phyloP scores from a whole-genome alignment of 2,113 vertebrate genomes.

The Myotis lucifugus region DNA sequence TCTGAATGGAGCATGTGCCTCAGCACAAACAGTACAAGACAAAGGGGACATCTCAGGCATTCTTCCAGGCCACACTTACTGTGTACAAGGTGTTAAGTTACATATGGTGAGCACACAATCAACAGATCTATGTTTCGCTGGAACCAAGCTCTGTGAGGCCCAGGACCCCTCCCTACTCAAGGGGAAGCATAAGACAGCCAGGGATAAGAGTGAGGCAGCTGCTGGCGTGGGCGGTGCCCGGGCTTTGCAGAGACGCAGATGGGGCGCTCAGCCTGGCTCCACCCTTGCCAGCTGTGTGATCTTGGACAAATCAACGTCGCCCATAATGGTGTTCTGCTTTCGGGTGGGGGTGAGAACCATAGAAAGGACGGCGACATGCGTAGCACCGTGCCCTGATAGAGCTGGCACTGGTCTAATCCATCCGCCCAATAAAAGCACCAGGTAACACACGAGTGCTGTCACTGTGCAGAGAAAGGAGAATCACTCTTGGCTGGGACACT shows the following conservation, averaged over 20 bases:
- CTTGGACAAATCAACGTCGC: not conserved
- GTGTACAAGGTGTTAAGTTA: not conserved
- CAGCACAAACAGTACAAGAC: not conserved
- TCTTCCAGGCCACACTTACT: not conserved
- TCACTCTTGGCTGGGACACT: not conserved
- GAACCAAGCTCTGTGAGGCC: not conserved
- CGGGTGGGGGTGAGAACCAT: not conserved
- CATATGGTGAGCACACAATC: not conserved
- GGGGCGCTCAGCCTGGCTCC: not conserved
- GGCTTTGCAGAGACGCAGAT: not conserved
- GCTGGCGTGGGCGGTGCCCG: not conserved
- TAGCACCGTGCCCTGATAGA: not conserved
- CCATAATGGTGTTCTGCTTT: not conserved
- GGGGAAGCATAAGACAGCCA: not conserved
- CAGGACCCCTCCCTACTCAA: not conserved
- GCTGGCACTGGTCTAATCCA: not conserved
- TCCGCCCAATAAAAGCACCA: not conserved
- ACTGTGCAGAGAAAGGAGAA: not conserved
- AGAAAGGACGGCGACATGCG: not conserved
- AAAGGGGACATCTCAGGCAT: not conserved
- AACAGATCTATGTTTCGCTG: not conserved
- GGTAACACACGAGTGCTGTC: too few species aligned
- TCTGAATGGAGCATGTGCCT: not conserved
- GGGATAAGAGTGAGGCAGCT: not conserved
- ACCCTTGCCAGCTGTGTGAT: not conserved